Evolutionary conservation across 2,888 invertebrate species (phyloP).

Genomic region (Tetheella fluctuosa): DNA sequence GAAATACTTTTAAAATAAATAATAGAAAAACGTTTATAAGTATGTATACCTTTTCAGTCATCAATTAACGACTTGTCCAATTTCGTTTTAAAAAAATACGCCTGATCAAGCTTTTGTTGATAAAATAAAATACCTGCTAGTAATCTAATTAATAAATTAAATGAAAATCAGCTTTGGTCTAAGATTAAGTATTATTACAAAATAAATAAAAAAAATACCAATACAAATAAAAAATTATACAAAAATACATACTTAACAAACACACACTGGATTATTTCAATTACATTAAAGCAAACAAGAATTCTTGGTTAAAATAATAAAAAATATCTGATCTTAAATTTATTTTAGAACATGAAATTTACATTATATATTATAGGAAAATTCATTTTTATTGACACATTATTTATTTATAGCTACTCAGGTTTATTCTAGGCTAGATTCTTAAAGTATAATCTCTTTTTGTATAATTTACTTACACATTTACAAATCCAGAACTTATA

Average conservation of each 20-base stretch:
- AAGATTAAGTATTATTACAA: slow-evolving; percentile 44
- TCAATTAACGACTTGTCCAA: background rate
- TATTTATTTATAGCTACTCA: slow-evolving; percentile 39
- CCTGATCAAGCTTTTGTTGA: slow-evolving; percentile 10
- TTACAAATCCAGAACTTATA: slow-evolving; percentile 7
- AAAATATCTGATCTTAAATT: background rate
- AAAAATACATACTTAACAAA: background rate
- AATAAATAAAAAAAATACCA: slow-evolving; percentile 49
- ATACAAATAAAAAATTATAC: slow-evolving; percentile 24
- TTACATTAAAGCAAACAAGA: background rate
- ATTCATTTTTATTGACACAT: slow-evolving; percentile 44
- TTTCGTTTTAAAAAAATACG: background rate
- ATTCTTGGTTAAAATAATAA: background rate
- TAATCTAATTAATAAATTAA: slow-evolving; percentile 61
- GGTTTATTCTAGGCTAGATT: slow-evolving; percentile 24
- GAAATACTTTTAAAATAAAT: no score
- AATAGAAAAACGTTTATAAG: background rate
- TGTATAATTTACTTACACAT: slow-evolving; percentile 20
- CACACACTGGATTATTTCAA: background rate
- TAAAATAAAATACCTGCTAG: slow-evolving; percentile 24
- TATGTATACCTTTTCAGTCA: background rate
- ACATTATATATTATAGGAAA: slow-evolving; percentile 35
- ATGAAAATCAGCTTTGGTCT: slow-evolving; percentile 73
- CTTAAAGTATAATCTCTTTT: slow-evolving; percentile 12
- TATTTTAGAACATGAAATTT: slow-evolving; percentile 31